These are phyloP conservation scores for Papilio machaon DNA, from an alignment of 1,140 invertebrate genomes.

Conservation along the genomic window DNA sequence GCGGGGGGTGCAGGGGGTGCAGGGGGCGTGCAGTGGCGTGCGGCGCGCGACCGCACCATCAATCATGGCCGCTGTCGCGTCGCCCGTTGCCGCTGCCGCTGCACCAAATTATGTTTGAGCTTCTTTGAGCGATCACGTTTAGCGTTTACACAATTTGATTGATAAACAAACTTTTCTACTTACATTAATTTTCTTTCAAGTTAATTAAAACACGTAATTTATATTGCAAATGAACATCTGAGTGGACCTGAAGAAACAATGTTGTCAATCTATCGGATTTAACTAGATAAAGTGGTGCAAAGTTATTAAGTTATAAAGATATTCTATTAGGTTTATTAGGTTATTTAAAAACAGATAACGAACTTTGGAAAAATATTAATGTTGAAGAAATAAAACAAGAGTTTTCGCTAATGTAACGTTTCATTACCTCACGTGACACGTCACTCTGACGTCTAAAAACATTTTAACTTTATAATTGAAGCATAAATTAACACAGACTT, in stretches of 20 bases:
- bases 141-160: constrained; percentile 32
- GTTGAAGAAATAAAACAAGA: background rate
- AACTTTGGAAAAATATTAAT: background rate
- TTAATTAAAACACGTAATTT: background rate
- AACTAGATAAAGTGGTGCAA: too few species aligned
- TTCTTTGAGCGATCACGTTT: constrained; percentile 34
- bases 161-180: constrained; percentile 30
- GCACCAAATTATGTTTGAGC: constrained; percentile 36
- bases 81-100: background rate
- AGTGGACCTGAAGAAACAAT: background rate
- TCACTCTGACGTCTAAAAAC: background rate
- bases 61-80: constrained; percentile 23
- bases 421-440: background rate
- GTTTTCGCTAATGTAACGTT: background rate
- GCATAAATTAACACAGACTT: background rate
- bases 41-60: constrained; percentile 34
- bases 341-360: too few species aligned
- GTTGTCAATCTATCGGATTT: background rate
- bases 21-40: constrained; percentile 12
- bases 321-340: too few species aligned
- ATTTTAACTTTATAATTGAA: constrained; percentile 1
- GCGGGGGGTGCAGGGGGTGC: background rate
- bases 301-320: too few species aligned
- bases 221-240: background rate
- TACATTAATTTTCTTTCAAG: constrained; percentile 26